A percentile compares a stretch with the other conserved stretches of the same genome.
phyloP scores from a whole-genome alignment of 92 coral and sea anemone species.

The Porites cylindrica region DNA sequence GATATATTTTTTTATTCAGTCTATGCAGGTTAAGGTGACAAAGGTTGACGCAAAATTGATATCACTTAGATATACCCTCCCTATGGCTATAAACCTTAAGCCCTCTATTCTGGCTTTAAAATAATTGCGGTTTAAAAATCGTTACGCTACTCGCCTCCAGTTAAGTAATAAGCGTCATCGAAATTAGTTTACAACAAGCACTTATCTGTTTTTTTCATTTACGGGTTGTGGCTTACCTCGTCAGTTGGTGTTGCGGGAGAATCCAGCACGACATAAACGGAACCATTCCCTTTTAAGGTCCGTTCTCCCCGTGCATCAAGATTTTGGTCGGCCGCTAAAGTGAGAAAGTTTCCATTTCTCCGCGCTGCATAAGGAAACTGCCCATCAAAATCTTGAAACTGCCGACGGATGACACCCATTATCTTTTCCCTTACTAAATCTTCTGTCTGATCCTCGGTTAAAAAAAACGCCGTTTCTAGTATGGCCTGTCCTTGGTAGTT shows the following conservation, averaged over 20 bases:
- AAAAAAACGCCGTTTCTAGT: conserved; percentile 20
- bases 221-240: not conserved
- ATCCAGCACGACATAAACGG: conserved; percentile 26
- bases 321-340: conserved; percentile 12
- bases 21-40: too few relatives aligned
- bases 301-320: conserved; percentile 28
- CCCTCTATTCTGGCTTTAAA: too few relatives aligned
- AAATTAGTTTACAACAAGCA: not conserved
- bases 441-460: conserved; percentile 17
- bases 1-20: too few relatives aligned
- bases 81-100: too few relatives aligned
- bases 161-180: not conserved
- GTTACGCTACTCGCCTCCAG: too few relatives aligned
- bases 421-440: conserved; percentile 12
- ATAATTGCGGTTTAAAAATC: too few relatives aligned
- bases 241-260: not conserved
- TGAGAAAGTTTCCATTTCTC: conserved; percentile 4
- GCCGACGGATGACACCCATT: conserved; percentile 1
- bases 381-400: conserved; percentile 7
- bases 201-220: not conserved
- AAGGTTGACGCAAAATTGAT: too few relatives aligned
- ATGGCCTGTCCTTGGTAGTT: conserved; percentile 29
- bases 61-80: too few relatives aligned
- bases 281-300: conserved; percentile 40
- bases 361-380: conserved; percentile 9